phyloP scores from a whole-genome alignment of 2,888 invertebrate genomes.

The Aradus depressus region DNA sequence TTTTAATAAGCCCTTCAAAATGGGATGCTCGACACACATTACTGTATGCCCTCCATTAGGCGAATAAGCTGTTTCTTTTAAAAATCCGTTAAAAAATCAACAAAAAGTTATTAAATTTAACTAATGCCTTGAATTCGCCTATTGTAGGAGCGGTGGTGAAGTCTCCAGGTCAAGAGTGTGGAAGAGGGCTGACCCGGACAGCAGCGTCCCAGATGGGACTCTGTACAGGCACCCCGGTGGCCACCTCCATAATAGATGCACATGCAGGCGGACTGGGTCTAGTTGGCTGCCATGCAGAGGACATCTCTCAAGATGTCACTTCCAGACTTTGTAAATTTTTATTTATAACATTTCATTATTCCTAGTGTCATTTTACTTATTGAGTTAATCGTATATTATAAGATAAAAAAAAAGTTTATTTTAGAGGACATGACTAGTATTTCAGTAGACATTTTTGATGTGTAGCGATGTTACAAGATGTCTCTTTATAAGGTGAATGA shows the following conservation, averaged over 20 bases:
- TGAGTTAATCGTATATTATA: too few relatives aligned
- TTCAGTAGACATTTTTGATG: too few relatives aligned
- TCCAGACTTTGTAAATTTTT: slow-evolving; percentile 41
- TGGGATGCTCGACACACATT: too few relatives aligned
- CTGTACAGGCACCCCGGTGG: slow-evolving; percentile 61
- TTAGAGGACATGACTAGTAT: background rate
- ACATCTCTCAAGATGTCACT: slow-evolving; percentile 38
- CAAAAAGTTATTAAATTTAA: too few relatives aligned
- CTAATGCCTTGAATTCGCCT: too few relatives aligned
- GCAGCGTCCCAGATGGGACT: slow-evolving; percentile 63
- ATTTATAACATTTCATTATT: background rate
- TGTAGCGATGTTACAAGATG: too few relatives aligned
- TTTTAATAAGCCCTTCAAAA: too few relatives aligned
- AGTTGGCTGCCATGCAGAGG: slow-evolving; percentile 31
- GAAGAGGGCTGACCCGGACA: slow-evolving; percentile 47
- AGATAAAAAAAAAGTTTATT: background rate
- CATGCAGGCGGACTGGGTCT: slow-evolving; percentile 88
- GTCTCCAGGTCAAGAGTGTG: slow-evolving; percentile 61
- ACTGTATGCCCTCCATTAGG: too few relatives aligned
- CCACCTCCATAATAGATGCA: slow-evolving; percentile 85
- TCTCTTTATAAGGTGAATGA: too few relatives aligned
- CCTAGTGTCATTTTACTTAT: too few relatives aligned
- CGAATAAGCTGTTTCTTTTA: too few relatives aligned
- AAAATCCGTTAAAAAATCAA: too few relatives aligned
- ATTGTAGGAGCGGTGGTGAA: slow-evolving; percentile 44